A percentile compares a stretch with the other conserved stretches of the same genome.
Evolutionary conservation across 2,113 vertebrate genomes (phyloP).

Genomic region (Hippocampus guttulatus): DNA sequence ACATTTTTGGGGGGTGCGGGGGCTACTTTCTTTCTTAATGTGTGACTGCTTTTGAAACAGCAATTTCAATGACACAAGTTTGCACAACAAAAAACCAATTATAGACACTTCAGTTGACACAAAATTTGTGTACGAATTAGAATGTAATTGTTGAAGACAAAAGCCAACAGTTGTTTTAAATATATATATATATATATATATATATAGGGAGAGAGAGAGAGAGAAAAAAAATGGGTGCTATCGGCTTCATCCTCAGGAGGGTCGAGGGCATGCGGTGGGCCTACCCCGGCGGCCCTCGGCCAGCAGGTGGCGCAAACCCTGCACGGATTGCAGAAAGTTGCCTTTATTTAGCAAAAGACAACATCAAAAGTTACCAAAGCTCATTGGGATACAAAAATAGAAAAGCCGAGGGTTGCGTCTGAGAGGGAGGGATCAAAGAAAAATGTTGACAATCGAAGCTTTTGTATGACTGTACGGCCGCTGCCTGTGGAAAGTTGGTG

Average conservation of each 20-base stretch:
- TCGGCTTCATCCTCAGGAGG: no score
- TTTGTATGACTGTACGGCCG: background rate
- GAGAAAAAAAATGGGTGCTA: no score
- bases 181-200: no score
- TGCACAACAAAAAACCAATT: background rate
- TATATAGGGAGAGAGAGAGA: no score
- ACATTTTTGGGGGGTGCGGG: no score
- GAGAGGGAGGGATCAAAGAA: background rate
- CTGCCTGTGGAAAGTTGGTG: slow-evolving; percentile 9
- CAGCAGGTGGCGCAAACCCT: background rate
- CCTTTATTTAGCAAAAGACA: no score
- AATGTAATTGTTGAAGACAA: no score
- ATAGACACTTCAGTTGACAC: background rate
- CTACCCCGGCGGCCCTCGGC: no score
- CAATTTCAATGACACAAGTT: background rate
- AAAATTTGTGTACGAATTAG: no score
- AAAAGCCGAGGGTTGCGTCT: background rate
- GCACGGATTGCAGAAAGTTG: background rate
- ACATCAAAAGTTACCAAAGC: background rate
- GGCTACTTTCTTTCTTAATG: background rate
- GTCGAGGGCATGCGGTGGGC: no score
- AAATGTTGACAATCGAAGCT: background rate
- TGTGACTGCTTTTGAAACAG: background rate
- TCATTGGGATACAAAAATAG: background rate
- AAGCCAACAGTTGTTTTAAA: no score